Conservation (phyloP, 2,888 invertebrate species). For the Metalampra italica region DNA sequence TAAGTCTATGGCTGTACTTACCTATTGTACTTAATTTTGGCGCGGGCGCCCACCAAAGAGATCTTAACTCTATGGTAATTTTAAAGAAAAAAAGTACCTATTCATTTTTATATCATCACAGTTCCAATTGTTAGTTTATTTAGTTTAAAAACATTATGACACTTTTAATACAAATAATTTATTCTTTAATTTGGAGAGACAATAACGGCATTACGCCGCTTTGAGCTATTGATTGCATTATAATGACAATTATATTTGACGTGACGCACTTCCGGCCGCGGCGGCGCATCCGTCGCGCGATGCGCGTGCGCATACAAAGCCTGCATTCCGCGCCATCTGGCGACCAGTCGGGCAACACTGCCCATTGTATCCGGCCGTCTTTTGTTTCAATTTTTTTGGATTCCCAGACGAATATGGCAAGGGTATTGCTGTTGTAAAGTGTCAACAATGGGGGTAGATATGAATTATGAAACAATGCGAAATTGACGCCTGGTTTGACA, state of each 20-base stretch:
- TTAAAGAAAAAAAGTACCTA: no score
- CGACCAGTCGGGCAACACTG: slow-evolving; percentile 14
- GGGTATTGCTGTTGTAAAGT: neutral
- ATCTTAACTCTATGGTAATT: no score
- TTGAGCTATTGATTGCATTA: slow-evolving; percentile 11
- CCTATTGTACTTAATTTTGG: no score
- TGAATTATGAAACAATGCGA: neutral
- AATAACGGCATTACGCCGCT: neutral
- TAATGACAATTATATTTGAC: slow-evolving; percentile 13
- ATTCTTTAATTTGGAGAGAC: no score
- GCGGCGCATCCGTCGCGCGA: slow-evolving; percentile 12
- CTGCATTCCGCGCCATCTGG: slow-evolving; percentile 12
- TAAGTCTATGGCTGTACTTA: no score
- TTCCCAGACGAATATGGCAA: neutral
- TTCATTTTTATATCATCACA: no score
- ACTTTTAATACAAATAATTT: no score
- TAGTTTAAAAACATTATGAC: no score
- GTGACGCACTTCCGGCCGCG: slow-evolving; percentile 5
- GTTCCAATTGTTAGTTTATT: no score
- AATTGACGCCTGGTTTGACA: neutral
- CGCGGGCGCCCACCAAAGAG: no score
- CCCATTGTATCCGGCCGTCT: slow-evolving; percentile 9
- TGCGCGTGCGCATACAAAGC: slow-evolving; percentile 14
- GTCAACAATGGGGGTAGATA: neutral
- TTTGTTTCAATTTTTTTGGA: slow-evolving; percentile 4